Conservation (phyloP, 2,888 invertebrate genomes). For the Pharmacophagus antenor region DNA sequence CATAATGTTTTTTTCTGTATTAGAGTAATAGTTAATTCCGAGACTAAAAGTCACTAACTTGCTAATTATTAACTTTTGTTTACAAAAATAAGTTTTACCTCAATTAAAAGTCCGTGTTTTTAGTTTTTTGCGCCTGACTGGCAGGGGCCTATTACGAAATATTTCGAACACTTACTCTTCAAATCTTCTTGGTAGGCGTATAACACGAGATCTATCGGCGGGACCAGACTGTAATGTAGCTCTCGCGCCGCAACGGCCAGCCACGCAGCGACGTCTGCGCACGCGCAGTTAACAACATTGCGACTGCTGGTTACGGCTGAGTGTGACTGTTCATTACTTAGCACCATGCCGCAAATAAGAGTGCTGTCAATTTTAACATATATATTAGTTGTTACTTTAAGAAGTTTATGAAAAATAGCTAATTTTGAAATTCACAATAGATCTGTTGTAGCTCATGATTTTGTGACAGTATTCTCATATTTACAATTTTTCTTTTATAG, state of each 20-base stretch:
- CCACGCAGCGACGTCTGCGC: slow-evolving; percentile 68
- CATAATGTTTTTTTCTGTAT: too few relatives aligned
- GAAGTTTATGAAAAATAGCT: too few relatives aligned
- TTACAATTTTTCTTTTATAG: too few relatives aligned
- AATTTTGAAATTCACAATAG: too few relatives aligned
- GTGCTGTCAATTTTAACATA: slow-evolving; percentile 44
- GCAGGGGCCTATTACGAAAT: not conserved
- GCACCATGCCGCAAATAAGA: slow-evolving; percentile 66
- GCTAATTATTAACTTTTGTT: too few relatives aligned
- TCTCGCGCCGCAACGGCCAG: slow-evolving; percentile 63
- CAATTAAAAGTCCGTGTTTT: not conserved
- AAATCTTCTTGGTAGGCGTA: slow-evolving; percentile 69
- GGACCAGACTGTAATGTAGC: slow-evolving; percentile 63
- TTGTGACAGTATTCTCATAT: too few relatives aligned
- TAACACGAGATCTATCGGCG: slow-evolving; percentile 65
- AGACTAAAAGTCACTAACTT: too few relatives aligned
- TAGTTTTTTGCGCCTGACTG: not conserved
- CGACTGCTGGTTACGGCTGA: slow-evolving; percentile 53
- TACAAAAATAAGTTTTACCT: too few relatives aligned
- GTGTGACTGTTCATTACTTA: slow-evolving; percentile 69
- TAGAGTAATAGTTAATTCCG: too few relatives aligned
- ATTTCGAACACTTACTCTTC: slow-evolving; percentile 49
- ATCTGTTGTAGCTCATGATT: too few relatives aligned
- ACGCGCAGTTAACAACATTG: slow-evolving; percentile 62
- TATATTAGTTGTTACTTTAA: too few relatives aligned